Evolutionary conservation across 2,797 vertebrate genomes (phyloP).

Genomic region (Oophaga sylvatica): DNA sequence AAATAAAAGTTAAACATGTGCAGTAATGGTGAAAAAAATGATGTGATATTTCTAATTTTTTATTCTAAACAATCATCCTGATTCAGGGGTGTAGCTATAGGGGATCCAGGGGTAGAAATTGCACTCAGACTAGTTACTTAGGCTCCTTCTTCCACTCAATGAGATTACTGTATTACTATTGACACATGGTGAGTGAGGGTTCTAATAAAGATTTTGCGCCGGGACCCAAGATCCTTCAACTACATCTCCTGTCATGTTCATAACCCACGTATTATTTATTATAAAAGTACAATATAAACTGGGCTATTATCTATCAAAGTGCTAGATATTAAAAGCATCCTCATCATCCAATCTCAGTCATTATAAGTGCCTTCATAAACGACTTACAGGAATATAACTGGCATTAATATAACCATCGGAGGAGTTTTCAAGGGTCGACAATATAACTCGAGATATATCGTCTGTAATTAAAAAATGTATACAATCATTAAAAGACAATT

Average conservation of each 20-base stretch:
- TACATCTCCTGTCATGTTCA: too few relatives aligned
- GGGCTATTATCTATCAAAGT: too few relatives aligned
- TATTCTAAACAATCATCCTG: not conserved
- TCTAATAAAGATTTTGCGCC: too few relatives aligned
- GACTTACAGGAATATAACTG: conserved; percentile 90
- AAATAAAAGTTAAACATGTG: not conserved
- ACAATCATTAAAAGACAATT: not conserved
- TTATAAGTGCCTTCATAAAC: too few relatives aligned
- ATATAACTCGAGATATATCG: conserved; percentile 91
- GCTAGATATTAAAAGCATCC: too few relatives aligned
- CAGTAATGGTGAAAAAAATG: too few relatives aligned
- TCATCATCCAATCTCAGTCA: not conserved
- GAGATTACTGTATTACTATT: not conserved
- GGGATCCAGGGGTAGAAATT: not conserved
- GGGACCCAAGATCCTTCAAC: too few relatives aligned
- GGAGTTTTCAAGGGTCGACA: conserved; percentile 79
- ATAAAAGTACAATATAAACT: too few relatives aligned
- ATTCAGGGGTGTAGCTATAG: not conserved
- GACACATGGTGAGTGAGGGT: too few relatives aligned
- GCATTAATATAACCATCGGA: conserved; percentile 94
- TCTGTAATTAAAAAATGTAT: conserved; percentile 73
- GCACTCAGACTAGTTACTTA: not conserved
- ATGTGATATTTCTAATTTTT: not conserved
- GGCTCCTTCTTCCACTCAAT: not conserved
- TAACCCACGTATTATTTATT: too few relatives aligned